Percentiles rank a stretch among this genome's conserved stretches.
Evolutionary conservation across 2,888 invertebrate genomes (phyloP).

Genomic region (Spodoptera littoralis): DNA sequence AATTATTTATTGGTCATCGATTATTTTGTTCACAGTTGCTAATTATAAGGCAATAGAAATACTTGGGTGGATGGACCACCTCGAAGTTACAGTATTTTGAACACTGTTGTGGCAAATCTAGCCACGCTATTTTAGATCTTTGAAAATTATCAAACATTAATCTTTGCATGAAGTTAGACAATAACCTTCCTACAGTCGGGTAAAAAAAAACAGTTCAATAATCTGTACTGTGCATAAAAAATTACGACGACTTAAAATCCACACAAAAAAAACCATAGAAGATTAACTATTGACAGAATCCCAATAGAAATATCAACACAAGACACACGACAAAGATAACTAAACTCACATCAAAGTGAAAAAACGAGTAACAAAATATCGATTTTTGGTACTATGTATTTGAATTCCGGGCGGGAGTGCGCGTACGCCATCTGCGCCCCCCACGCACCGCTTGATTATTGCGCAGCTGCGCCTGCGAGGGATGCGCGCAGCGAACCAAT

Average conservation of each 20-base stretch:
- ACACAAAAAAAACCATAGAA: too few relatives aligned
- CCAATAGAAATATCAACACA: not conserved
- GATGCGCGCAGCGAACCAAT: constrained; percentile 65
- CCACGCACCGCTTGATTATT: constrained; percentile 82
- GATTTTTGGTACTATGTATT: constrained; percentile 67
- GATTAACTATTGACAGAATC: too few relatives aligned
- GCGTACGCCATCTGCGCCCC: constrained; percentile 83
- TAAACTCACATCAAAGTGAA: constrained; percentile 44
- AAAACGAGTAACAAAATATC: constrained; percentile 66
- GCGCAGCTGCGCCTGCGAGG: constrained; percentile 79
- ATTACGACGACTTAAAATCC: too few relatives aligned
- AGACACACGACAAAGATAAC: constrained; percentile 18
- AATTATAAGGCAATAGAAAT: constrained; percentile 49
- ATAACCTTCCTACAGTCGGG: too few relatives aligned
- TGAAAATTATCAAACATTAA: not conserved
- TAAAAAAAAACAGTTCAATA: too few relatives aligned
- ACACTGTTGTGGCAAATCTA: not conserved
- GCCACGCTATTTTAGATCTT: not conserved
- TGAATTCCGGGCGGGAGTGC: constrained; percentile 67
- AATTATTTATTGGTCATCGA: constrained; percentile 51
- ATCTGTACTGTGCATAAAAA: not conserved
- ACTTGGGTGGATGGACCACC: constrained; percentile 49
- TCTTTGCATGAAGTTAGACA: too few relatives aligned
- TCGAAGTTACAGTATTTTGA: constrained; percentile 35
- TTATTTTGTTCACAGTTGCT: constrained; percentile 47